Evolutionary conservation across 2,113 vertebrate species (phyloP).

Genomic region (Tetraodon nigroviridis): DNA sequence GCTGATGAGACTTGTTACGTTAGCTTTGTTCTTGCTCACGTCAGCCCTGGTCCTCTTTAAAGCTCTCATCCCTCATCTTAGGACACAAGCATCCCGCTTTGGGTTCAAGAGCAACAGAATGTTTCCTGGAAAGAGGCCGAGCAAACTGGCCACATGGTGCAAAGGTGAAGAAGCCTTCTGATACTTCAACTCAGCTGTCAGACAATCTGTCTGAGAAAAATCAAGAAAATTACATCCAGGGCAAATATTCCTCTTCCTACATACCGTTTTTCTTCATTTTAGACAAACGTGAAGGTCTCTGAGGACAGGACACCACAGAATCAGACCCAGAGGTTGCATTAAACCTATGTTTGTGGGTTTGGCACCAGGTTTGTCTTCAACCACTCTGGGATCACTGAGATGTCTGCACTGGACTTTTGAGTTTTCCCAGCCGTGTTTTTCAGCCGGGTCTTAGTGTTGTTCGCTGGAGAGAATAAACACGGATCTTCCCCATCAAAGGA

Average conservation of each 20-base stretch:
- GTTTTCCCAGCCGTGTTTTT: conserved; percentile 27
- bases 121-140: conserved; percentile 30
- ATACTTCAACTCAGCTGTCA: conserved; percentile 22
- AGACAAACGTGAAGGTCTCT: background rate
- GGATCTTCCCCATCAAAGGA: conserved; percentile 57
- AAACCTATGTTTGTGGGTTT: conserved; percentile 34
- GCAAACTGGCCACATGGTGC: conserved; percentile 39
- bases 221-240: too few relatives aligned
- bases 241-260: conserved; percentile 4
- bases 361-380: conserved; percentile 37
- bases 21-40: too few relatives aligned
- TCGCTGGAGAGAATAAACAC: conserved; percentile 49
- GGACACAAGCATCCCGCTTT: too few relatives aligned
- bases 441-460: conserved; percentile 21
- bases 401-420: conserved; percentile 50
- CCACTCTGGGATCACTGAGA: conserved; percentile 59
- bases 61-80: too few relatives aligned
- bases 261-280: conserved; percentile 1
- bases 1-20: too few relatives aligned
- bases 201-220: too few relatives aligned
- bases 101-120: conserved; percentile 54
- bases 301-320: conserved; percentile 1
- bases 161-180: conserved; percentile 43
- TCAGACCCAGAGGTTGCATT: conserved; percentile 21
- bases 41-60: too few relatives aligned